Evolutionary conservation across 2,113 vertebrate species (phyloP), one percentile per base, ranked within the genome.

Genomic region (Melanocharis versteri): DNA sequence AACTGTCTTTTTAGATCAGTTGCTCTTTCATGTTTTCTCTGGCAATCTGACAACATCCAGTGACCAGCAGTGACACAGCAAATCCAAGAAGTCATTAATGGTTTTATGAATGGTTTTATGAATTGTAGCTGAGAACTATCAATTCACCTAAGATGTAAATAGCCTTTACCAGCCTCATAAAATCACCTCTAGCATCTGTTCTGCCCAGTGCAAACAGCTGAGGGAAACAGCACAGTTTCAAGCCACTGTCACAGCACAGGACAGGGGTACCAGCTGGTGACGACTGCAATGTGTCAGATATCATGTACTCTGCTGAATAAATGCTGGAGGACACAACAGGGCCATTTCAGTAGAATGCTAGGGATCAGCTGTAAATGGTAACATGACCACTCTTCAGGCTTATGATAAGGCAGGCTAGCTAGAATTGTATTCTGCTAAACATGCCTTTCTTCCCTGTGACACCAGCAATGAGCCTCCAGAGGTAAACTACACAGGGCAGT

Each of bases 41-140:
- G 65, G 78, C 44, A 68, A 37, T 69, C 53, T 87, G 81, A 89
- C 54, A 92, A 40, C 16, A 69, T 51, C 30, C 42, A 64, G 35
- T 53, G 65, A 90, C 73, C 65, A 85, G 73, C 85, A 93, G 65
- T 51, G 66, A 60, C 56, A 40, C 28, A 54, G 58, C 60, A 93
- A 83, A 94, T 89, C 58, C 71, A 61, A 40, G 23, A 66, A 85
- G 39, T 82, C 80, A 72, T 44, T 89, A 83, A 79, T 56, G n/a
- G 40, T 13, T 95, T 89, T 78, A 81, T 60, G 61, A 83, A 79
- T 56, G n/a, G 40, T 13, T 95, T 89, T 78, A 81, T 60, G 61
- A 90, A 42, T 35, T 58, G 48, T 37, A 91, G 40, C 78, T 82
- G 47, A 82, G 82, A 89, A 57, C 83, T 51, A 54, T 39, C 69